A percentile compares a stretch with the other conserved stretches of the same genome.
Conservation (phyloP, 2,888 invertebrate genomes). For the Rhamphomyia laevipes region DNA sequence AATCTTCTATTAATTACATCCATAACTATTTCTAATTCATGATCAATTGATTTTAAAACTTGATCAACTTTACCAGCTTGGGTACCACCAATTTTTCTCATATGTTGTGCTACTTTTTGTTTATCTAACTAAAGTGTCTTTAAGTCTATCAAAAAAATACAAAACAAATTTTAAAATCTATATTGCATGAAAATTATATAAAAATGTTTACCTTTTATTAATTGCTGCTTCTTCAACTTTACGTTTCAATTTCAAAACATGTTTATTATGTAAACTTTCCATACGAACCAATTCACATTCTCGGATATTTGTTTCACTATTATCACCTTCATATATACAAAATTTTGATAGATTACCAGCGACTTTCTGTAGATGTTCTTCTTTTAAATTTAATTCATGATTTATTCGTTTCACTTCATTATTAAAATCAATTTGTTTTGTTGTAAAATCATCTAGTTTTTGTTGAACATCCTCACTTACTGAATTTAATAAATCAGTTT, state of each 20-base stretch:
- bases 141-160: conserved; percentile 29
- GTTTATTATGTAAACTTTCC: conserved; percentile 64
- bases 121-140: conserved; percentile 33
- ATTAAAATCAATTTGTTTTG: conserved; percentile 46
- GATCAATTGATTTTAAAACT: conserved; percentile 52
- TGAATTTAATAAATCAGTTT: conserved; percentile 1
- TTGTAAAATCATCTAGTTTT: conserved; percentile 38
- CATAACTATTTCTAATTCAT: conserved; percentile 67
- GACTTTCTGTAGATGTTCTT: conserved; percentile 32
- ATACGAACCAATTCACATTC: conserved; percentile 67
- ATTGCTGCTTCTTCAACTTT: conserved; percentile 84
- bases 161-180: too few species aligned
- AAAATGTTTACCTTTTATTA: conserved; percentile 52
- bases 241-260: conserved; percentile 68
- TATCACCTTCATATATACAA: conserved; percentile 17
- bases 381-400: conserved; percentile 29
- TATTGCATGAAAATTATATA: conserved; percentile 46
- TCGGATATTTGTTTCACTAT: conserved; percentile 46
- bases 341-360: conserved; percentile 26
- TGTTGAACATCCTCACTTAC: conserved; percentile 49
- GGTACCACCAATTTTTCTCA: conserved; percentile 22
- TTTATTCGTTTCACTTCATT: conserved; percentile 55
- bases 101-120: conserved; percentile 26
- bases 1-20: conserved; percentile 64
- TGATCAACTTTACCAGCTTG: conserved; percentile 38